Evolutionary conservation across 2,797 vertebrate genomes (phyloP), one percentile per base, ranked within the genome.

Genomic region (Lagocephalus sceleratus): DNA sequence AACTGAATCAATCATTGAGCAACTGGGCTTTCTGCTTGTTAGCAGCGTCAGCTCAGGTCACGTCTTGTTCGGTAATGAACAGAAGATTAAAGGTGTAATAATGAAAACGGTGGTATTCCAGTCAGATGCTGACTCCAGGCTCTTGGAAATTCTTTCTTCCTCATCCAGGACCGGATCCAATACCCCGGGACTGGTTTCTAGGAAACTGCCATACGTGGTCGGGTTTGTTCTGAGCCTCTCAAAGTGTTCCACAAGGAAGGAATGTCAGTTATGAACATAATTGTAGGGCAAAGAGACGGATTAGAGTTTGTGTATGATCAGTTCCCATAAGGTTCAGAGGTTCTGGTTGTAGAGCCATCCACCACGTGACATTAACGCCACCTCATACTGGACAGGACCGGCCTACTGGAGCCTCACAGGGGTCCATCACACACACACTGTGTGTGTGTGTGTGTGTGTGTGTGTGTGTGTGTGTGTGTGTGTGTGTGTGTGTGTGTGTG

Each of bases 391-490:
- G 62, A 58, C 51, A 64, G 59, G 66, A 59, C 66, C 39, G 49
- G 63, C 52, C 61, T 52, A 68, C 51, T 76, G 69, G 75, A 60
- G 68, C 54, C 41, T 66, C 62, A 2, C 57, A n/a, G 77, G 78
- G 66, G 66, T 48, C 74, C 57, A 45, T 78, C 75, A 76, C 54
- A 69, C 32, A 71, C 73, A 61, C n/a, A n/a, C n/a, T n/a, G 76
- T 82, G 69, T 52, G 45, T 66, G 68, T 64, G 55, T 57, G 66
- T 71, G 64, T 66, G 57, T 60, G 66, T 60, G 62, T 63, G 51
- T 66, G 64, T 59, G 51, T 50, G 60, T 46, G 49, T 45, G 55
- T 50, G 45, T 47, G 41, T 51, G 44, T 54, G 43, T 15, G 21
- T 26, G 46, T n/a, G 19, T n/a, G 45, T 32, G 60, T 51, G 42